A percentile compares a stretch with the other conserved stretches of the same genome.
Evolutionary conservation across 2,888 invertebrate species (phyloP).

Genomic region (Griposia aprilina): DNA sequence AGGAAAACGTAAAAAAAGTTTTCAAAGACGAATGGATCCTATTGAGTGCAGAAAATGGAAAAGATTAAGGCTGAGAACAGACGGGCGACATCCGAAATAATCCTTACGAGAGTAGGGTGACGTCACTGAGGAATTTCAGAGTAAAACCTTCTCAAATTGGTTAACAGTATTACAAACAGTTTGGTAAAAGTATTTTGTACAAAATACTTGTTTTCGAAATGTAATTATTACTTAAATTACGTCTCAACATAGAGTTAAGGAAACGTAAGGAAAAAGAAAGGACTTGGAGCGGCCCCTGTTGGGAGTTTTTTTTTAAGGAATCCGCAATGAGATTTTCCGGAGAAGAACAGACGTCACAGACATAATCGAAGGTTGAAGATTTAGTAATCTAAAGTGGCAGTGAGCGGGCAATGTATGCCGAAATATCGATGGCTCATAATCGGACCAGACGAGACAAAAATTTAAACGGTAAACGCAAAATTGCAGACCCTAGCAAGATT

Average conservation of each 20-base stretch:
- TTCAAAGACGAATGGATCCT: constrained; percentile 31
- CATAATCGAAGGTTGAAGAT: neutral
- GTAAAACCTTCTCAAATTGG: constrained; percentile 34
- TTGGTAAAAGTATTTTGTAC: constrained; percentile 41
- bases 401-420: no score
- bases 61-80: constrained; percentile 45
- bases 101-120: constrained; percentile 26
- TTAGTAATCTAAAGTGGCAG: neutral
- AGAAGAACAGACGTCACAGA: neutral
- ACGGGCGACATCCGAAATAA: constrained; percentile 40
- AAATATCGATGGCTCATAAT: no score
- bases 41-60: constrained; percentile 54
- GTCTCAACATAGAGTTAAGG: constrained; percentile 42
- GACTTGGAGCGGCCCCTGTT: constrained; percentile 16
- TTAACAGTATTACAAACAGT: constrained; percentile 26
- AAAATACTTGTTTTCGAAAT: constrained; percentile 44
- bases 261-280: constrained; percentile 25
- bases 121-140: constrained; percentile 23
- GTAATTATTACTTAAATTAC: constrained; percentile 60
- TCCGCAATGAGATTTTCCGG: neutral
- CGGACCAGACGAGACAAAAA: no score
- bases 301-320: neutral
- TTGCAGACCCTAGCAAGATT: no score
- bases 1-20: constrained; percentile 19
- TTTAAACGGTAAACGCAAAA: no score